phyloP scores from a whole-genome alignment of 2,888 invertebrate species.

The Sarcophaga caerulescens region DNA sequence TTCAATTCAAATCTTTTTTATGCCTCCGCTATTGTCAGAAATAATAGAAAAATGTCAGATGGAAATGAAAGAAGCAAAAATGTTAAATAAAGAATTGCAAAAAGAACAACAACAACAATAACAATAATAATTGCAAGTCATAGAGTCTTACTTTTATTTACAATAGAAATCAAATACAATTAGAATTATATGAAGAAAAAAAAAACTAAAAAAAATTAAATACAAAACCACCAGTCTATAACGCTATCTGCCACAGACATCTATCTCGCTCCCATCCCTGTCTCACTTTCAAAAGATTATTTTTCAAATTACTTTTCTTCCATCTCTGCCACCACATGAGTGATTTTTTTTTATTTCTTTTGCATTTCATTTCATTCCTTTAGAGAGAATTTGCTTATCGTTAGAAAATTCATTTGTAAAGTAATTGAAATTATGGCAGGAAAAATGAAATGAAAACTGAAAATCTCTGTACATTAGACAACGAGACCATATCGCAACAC shows the following conservation, averaged over 20 bases:
- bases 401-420: conserved; percentile 15
- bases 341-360: neutral
- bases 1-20: conserved; percentile 34
- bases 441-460: conserved; percentile 4
- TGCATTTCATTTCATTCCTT: too few species aligned
- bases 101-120: conserved; percentile 22
- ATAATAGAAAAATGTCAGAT: conserved; percentile 58
- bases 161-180: conserved; percentile 49
- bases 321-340: conserved; percentile 9
- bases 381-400: neutral
- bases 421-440: conserved; percentile 31
- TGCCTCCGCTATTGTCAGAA: conserved; percentile 31
- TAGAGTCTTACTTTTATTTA: conserved; percentile 51
- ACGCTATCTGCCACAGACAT: conserved; percentile 62
- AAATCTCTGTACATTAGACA: conserved; percentile 18
- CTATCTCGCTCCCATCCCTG: conserved; percentile 1
- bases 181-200: neutral
- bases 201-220: neutral
- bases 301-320: conserved; percentile 7
- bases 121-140: conserved; percentile 56
- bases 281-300: conserved; percentile 21
- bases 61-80: conserved; percentile 23
- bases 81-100: neutral
- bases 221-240: conserved; percentile 37
- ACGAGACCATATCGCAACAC: conserved; percentile 1